These are phyloP conservation scores for Lagorchestes hirsutus DNA, from an alignment of 2,797 vertebrate genomes.

Conservation along the genomic window DNA sequence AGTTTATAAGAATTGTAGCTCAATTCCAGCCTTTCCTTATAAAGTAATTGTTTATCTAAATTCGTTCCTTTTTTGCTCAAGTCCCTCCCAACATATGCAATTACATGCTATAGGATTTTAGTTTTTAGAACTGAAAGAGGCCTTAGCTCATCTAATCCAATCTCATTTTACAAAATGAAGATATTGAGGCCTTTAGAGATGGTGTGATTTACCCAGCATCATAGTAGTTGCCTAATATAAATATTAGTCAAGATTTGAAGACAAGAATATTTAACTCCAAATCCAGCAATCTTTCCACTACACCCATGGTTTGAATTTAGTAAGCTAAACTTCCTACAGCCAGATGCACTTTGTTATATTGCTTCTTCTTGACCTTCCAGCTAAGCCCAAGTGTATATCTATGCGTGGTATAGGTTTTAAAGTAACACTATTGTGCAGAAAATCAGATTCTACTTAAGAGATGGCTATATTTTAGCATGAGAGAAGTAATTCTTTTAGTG, in stretches of 20 bases:
- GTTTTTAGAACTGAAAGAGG: too few relatives aligned
- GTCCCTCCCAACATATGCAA: background rate
- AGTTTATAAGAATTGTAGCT: background rate
- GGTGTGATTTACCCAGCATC: background rate
- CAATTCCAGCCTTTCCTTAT: background rate
- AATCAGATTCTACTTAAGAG: background rate
- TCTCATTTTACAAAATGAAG: background rate
- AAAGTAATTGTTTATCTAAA: background rate
- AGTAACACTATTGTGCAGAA: background rate
- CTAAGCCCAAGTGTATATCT: background rate
- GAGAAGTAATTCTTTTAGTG: conserved; percentile 4
- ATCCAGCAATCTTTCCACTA: background rate
- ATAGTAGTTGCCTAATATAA: background rate
- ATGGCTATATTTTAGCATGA: background rate
- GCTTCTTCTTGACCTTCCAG: background rate
- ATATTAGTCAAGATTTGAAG: background rate
- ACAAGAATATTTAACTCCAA: background rate
- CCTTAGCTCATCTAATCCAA: background rate
- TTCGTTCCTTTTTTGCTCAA: background rate
- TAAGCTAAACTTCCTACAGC: conserved; percentile 46
- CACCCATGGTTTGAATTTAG: background rate
- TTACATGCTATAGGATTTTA: background rate
- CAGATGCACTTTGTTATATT: background rate
- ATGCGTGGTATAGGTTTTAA: background rate
- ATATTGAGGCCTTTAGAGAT: background rate